Conservation (phyloP, 2,888 invertebrate species). For the Hemaris fuciformis region DNA sequence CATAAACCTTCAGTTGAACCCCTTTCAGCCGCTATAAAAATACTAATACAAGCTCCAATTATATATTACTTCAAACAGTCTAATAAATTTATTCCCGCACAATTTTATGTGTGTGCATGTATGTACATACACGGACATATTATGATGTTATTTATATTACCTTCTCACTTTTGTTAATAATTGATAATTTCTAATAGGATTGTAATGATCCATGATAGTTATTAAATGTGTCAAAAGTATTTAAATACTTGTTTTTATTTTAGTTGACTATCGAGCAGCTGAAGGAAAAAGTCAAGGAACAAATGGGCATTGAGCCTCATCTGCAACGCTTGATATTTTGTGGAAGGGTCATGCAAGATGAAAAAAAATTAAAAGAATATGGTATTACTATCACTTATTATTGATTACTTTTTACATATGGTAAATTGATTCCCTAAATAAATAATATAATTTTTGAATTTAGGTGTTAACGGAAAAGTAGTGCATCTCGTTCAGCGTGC, state of each 20-base stretch:
- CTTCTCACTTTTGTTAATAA: no score
- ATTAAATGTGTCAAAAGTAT: not conserved
- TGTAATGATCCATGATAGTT: no score
- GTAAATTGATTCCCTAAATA: not conserved
- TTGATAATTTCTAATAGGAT: no score
- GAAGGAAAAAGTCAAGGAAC: constrained; percentile 89
- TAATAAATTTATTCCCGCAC: no score
- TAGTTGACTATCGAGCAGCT: constrained; percentile 91
- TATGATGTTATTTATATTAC: no score
- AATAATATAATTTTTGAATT: not conserved
- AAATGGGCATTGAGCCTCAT: constrained; percentile 89
- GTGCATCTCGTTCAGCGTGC: constrained; percentile 95
- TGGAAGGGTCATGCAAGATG: constrained; percentile 95
- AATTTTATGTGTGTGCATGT: no score
- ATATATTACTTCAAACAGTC: no score
- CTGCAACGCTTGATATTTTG: constrained; percentile 96
- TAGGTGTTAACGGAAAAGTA: constrained; percentile 95
- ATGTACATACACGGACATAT: no score
- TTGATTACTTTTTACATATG: not conserved
- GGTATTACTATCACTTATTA: constrained; percentile 74
- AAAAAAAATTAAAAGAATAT: constrained; percentile 91
- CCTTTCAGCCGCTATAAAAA: no score
- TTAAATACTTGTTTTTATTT: constrained; percentile 22
- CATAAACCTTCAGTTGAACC: no score
- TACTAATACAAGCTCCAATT: no score